These are phyloP conservation scores for Silvanus unidentatus DNA, from an alignment of 2,888 invertebrate species.

Conservation along the genomic window DNA sequence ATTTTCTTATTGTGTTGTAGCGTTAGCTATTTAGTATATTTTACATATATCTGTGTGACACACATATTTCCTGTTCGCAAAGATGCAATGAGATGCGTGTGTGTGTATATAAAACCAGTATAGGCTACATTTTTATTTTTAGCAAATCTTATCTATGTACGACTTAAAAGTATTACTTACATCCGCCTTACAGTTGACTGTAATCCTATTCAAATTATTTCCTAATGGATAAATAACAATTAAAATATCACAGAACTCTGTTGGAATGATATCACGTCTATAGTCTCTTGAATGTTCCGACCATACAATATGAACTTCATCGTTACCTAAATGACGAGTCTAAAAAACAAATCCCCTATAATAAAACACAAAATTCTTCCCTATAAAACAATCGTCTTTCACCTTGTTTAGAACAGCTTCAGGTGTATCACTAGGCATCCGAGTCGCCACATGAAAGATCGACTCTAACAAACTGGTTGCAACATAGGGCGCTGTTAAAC, in stretches of 20 bases:
- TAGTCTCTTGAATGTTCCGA: conserved; percentile 95
- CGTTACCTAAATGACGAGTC: conserved; percentile 94
- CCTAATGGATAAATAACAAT: conserved; percentile 92
- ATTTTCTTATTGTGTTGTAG: no score
- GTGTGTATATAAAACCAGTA: no score
- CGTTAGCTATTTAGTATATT: no score
- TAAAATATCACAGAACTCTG: conserved; percentile 98
- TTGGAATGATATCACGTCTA: conserved; percentile 92
- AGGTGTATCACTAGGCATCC: conserved; percentile 87
- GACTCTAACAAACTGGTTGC: conserved; percentile 91
- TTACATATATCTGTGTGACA: no score
- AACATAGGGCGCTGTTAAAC: conserved; percentile 89
- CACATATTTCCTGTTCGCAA: no score
- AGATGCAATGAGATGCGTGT: no score
- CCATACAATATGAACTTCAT: conserved; percentile 99
- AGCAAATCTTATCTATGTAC: neutral
- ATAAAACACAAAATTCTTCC: no score
- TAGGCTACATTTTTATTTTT: neutral
- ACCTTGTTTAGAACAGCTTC: conserved; percentile 85
- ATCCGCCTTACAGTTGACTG: conserved; percentile 80
- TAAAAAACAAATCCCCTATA: conserved; percentile 37
- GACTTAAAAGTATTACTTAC: no score
- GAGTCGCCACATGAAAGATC: conserved; percentile 95
- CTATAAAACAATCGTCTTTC: no score
- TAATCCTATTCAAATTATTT: conserved; percentile 79